These are phyloP conservation scores for Sebastes nivosus DNA, from an alignment of 2,797 vertebrate genomes.

Conservation along the genomic window DNA sequence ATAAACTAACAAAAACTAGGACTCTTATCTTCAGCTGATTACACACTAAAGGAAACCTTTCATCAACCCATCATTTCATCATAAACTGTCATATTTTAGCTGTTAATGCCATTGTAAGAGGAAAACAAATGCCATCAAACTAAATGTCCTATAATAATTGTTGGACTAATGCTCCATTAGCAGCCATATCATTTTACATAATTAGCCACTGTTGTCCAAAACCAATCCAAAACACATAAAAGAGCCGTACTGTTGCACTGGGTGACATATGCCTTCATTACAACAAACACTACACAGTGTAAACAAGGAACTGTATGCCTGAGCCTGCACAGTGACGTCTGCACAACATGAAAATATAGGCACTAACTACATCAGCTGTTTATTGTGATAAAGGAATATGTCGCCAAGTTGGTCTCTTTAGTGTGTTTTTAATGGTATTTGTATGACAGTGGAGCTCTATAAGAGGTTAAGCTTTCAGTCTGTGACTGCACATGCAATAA, in stretches of 20 bases:
- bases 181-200: background rate
- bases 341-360: background rate
- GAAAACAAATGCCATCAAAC: background rate
- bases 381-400: conserved; percentile 2
- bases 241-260: background rate
- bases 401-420: background rate
- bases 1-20: too few relatives aligned
- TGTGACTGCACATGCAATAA: background rate
- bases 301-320: conserved; percentile 4
- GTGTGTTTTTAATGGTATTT: background rate
- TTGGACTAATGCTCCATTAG: conserved; percentile 14
- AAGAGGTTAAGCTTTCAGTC: background rate
- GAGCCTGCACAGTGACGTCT: background rate
- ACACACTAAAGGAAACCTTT: too few relatives aligned
- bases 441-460: background rate
- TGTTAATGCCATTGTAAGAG: background rate
- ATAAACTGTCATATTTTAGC: background rate
- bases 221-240: conserved; percentile 25
- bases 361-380: background rate
- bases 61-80: background rate
- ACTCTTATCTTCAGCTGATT: too few relatives aligned
- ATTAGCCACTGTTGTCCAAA: conserved; percentile 17
- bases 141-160: background rate
- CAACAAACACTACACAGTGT: background rate
- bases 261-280: conserved; percentile 35